Evolutionary conservation across 2,113 vertebrate species (phyloP), one percentile per base, ranked within the genome.

Genomic region (Andinoacara biseriatus): DNA sequence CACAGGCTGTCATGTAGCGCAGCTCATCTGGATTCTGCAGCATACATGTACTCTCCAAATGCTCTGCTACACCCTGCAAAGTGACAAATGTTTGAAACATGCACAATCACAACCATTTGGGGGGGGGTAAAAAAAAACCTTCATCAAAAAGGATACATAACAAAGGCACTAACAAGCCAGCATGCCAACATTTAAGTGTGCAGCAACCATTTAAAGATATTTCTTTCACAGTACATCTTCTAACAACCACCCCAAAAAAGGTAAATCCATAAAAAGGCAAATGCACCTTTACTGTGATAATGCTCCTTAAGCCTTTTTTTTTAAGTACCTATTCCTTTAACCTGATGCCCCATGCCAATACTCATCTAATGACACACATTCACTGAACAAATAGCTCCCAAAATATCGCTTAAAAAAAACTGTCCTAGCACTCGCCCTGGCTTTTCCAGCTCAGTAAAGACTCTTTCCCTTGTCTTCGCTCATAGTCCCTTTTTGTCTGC

Each of bases 321-420:
- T 74, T 11, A 72, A 72, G 43, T 67, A 87, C 84, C 89, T 91
- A 83, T 77, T 85, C 65, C 80, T 93, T 93, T 86, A 94, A 94
- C 92, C 93, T 93, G 92, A 92, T 94, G 94, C 92, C 94, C 92
- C 72, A 67, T 90, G 87, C 88, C 91, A 93, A 86, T 85, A 93
- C 94, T 93, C 86, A 86, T 95, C 90, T 94, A 94, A 93, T 93
- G 86, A 86, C 89, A 92, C 82, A 83, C 83, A 80, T 49, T 49
- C 86, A 84, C 87, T 77, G 78, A 78, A 90, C 90, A 81, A 58
- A 90, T 78, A 92, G 72, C 91, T 84, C 78, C 86, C 82, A 63
- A 85, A 87, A 93, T 89, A 81, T 62, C 74, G 58, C 91, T 91
- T 54, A 74, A 38, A 33, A 81, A 82, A 89, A 92, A 82, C 89